Evolutionary conservation across 2,113 vertebrate genomes (phyloP).

Genomic region (Carassius carassius): DNA sequence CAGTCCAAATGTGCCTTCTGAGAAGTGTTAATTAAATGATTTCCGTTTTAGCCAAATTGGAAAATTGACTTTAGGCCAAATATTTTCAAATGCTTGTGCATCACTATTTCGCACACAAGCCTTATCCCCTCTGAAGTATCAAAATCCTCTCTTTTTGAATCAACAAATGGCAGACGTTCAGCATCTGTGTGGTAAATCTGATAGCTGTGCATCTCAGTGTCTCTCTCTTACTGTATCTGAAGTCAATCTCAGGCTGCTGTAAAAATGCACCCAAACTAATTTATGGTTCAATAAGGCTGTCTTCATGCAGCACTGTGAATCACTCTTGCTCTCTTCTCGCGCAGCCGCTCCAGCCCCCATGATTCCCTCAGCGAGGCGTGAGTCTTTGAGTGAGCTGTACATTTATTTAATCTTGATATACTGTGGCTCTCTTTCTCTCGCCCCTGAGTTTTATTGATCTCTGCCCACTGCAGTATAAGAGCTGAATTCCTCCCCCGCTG

Average conservation of each 20-base stretch:
- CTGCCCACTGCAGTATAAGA: slow-evolving; percentile 46
- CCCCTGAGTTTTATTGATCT: slow-evolving; percentile 56
- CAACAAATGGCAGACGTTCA: not conserved
- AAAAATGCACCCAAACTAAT: slow-evolving; percentile 37
- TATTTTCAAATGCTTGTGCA: not conserved
- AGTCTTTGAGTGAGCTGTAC: slow-evolving; percentile 50
- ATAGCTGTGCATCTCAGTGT: not conserved
- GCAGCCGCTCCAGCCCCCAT: slow-evolving; percentile 17
- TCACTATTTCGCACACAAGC: not conserved
- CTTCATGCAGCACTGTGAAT: not conserved
- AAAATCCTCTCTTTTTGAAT: not conserved
- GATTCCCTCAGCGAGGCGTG: slow-evolving; percentile 45
- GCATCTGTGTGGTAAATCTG: not conserved
- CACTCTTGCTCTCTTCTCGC: slow-evolving; percentile 36
- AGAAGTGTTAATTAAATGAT: not conserved
- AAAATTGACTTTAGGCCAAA: not conserved
- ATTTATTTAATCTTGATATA: slow-evolving; percentile 59
- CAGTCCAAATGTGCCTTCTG: not conserved
- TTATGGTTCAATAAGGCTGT: slow-evolving; percentile 40
- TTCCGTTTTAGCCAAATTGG: not conserved
- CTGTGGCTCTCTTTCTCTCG: slow-evolving; percentile 50
- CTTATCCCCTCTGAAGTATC: not conserved
- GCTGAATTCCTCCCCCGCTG: slow-evolving; percentile 38
- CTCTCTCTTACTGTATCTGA: slow-evolving; percentile 25
- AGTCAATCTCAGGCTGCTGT: slow-evolving; percentile 21